Conservation (phyloP, 2,888 invertebrate species). For the Acleris literana region DNA sequence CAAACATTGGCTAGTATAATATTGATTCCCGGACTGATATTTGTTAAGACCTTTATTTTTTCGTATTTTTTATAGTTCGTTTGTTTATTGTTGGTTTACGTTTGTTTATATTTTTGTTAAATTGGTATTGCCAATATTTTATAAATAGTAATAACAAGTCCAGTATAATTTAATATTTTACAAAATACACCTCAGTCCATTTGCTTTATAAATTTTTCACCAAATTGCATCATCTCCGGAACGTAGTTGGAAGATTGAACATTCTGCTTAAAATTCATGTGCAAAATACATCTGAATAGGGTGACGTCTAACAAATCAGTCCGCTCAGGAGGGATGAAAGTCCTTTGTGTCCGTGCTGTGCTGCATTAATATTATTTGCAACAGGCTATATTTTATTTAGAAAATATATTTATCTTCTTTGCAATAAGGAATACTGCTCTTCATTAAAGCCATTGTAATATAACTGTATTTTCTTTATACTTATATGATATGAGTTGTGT, state of each 20-base stretch:
- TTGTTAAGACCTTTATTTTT: no score
- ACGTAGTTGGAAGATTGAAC: conserved; percentile 36
- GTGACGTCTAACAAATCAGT: conserved; percentile 52
- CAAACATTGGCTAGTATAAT: neutral
- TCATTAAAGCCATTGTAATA: no score
- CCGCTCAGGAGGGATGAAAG: conserved; percentile 1
- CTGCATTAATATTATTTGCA: conserved; percentile 11
- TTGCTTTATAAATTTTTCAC: neutral
- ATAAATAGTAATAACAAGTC: no score
- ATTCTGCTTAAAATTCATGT: conserved; percentile 44
- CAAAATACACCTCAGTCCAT: neutral
- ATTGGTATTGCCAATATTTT: no score
- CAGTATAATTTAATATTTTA: no score
- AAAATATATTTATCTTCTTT: neutral
- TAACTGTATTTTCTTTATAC: no score
- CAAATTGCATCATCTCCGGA: neutral
- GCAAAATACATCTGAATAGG: conserved; percentile 46
- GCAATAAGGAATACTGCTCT: neutral
- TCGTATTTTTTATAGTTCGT: no score
- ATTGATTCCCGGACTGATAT: neutral
- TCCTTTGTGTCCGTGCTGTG: conserved; percentile 15
- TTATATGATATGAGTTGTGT: no score
- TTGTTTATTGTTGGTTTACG: no score
- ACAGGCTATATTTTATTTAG: neutral
- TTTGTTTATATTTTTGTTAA: no score